Conservation (phyloP, 1,140 invertebrate genomes). For the Drosophila bifasciata region DNA sequence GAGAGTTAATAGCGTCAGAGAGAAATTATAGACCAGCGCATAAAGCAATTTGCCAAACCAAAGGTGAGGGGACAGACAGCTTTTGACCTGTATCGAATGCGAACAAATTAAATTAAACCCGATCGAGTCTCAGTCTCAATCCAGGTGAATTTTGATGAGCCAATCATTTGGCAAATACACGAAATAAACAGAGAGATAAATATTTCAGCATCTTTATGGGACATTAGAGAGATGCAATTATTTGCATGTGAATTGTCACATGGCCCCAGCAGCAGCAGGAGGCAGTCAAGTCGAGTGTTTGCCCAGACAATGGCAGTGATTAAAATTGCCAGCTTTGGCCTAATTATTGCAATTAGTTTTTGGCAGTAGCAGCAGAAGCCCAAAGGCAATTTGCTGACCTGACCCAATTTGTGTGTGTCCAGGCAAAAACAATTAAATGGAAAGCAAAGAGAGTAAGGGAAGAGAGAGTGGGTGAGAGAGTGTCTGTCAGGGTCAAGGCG, state of each 20-base stretch:
- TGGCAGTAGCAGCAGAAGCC: conserved; percentile 11
- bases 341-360: conserved; percentile 73
- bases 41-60: conserved; percentile 20
- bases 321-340: conserved; percentile 39
- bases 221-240: conserved; percentile 30
- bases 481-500: conserved; percentile 46
- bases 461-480: too few relatives aligned
- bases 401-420: conserved; percentile 36
- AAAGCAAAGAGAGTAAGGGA: too few relatives aligned
- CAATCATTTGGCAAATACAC: conserved; percentile 17
- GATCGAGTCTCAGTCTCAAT: not conserved
- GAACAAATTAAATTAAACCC: conserved; percentile 26
- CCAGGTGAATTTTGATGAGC: conserved; percentile 9
- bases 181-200: conserved; percentile 18
- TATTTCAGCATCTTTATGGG: conserved; percentile 7
- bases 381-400: conserved; percentile 38
- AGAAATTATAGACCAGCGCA: conserved; percentile 3
- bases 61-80: too few relatives aligned
- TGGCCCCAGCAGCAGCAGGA: too few relatives aligned
- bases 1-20: conserved; percentile 31
- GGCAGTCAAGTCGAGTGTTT: not conserved
- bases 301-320: conserved; percentile 27
- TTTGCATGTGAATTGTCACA: conserved; percentile 23
- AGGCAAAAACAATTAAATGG: conserved; percentile 46
- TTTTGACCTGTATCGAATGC: conserved; percentile 18